A percentile compares a stretch with the other conserved stretches of the same genome.
These are phyloP conservation scores for Dromaius novaehollandiae DNA, from an alignment of 2,113 vertebrate species.

Conservation along the genomic window DNA sequence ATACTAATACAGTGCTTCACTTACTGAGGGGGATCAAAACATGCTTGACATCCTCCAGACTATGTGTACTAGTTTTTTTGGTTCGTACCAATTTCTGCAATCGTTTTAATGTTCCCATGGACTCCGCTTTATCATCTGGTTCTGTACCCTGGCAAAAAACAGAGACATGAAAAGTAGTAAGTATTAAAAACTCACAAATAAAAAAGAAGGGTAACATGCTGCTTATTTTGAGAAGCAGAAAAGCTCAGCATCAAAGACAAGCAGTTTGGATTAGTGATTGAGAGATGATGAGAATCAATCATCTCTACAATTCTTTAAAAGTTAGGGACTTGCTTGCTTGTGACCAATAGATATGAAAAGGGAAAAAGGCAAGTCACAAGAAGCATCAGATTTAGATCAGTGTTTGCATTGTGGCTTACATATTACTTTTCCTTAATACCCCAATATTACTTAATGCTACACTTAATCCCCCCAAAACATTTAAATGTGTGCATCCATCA, in stretches of 20 bases:
- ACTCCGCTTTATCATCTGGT: slow-evolving; percentile 66
- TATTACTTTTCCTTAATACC: background rate
- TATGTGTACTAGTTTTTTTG: slow-evolving; percentile 72
- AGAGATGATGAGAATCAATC: background rate
- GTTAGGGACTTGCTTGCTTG: background rate
- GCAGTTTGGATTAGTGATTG: background rate
- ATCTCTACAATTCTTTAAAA: background rate
- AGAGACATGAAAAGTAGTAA: background rate
- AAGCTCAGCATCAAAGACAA: background rate
- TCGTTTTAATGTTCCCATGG: slow-evolving; percentile 78
- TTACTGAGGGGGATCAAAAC: slow-evolving; percentile 67
- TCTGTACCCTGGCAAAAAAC: slow-evolving; percentile 72
- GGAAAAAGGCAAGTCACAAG: background rate
- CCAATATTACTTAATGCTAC: background rate
- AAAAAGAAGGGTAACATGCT: background rate
- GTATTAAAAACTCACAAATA: background rate
- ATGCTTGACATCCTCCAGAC: slow-evolving; percentile 72
- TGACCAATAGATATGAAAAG: background rate
- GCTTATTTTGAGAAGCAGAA: background rate
- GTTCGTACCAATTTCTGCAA: slow-evolving; percentile 80
- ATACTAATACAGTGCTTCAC: slow-evolving; percentile 41
- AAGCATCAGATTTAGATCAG: background rate
- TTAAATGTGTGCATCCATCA: background rate
- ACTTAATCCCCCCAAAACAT: background rate
- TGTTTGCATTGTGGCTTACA: background rate